These are phyloP conservation scores for Nycticryphes semicollaris DNA, from an alignment of 2,113 vertebrate species.

Conservation along the genomic window DNA sequence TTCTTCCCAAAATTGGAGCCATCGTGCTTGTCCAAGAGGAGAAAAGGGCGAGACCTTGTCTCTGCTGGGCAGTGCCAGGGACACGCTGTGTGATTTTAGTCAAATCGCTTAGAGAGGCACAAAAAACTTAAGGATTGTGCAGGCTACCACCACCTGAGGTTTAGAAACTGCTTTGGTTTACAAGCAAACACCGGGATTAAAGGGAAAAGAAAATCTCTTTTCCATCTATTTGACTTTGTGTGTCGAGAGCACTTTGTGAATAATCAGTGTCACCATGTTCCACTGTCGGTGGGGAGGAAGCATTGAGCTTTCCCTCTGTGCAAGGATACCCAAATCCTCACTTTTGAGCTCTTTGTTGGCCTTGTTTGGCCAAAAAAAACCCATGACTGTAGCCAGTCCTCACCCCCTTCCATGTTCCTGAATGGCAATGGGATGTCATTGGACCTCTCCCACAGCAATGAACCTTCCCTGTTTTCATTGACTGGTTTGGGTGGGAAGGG, in stretches of 20 bases:
- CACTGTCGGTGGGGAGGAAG: background rate
- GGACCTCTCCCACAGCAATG: background rate
- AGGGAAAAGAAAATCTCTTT: background rate
- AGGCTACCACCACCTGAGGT: background rate
- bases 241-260: background rate
- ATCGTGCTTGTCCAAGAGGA: background rate
- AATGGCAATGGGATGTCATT: background rate
- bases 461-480: background rate
- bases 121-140: background rate
- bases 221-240: background rate
- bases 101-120: background rate
- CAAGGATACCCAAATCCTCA: background rate
- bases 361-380: background rate
- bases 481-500: background rate
- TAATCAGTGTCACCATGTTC: background rate
- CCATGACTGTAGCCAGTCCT: background rate
- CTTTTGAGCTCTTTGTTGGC: background rate
- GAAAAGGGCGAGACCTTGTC: background rate
- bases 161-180: background rate
- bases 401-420: background rate
- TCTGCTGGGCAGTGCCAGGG: background rate
- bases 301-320: background rate
- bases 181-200: background rate
- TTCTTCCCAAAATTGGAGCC: background rate
- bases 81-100: background rate